Base-by-base conservation (phyloP, 2,113 vertebrate species). In the Serinus canaria region DNA sequence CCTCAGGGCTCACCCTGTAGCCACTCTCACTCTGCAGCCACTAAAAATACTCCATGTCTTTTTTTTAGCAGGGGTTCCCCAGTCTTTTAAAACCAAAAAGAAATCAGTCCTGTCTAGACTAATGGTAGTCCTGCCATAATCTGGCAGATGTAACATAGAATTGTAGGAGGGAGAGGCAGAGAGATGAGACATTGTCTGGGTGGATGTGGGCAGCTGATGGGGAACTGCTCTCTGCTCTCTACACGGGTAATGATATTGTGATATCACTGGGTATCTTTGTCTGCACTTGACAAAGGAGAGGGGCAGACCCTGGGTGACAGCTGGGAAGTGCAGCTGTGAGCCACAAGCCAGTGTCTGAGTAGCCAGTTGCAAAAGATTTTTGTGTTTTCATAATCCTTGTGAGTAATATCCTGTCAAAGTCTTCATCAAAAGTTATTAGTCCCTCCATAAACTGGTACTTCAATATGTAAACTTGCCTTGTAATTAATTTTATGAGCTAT, bases 401-500 rank as follows among this genome's bases (percentile, higher is more conserved):
- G 95, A 96, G 68, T 92, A 97, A 95, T 95, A 94, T 52, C 75
- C 86, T 95, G 93, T 91, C 94, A 95, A 95, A 95, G 87, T 75
- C 93, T 96, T 96, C 94, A 93, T 94, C 92, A 93, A 93, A 95
- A 93, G 76, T 96, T 96, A 96, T 95, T 95, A 96, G 94, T 95
- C 80, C 76, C 80, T 92, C 74, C 77, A 95, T 97, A 96, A 96
- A 96, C 87, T 92, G 88, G 73, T 95, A 89, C 95, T 96, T 96
- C 90, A 96, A 52, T 96, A 96, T 96, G 95, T 95, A 97, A 97
- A 96, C 83, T 95, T 94, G 93, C 89, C 89, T 96, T 90, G 76
- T 96, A 97, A 96, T 97, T 96, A 97, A 97, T 96, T 97, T 96
- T 96, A 96, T 67, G 94, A 95, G 94, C 93, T 95, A 81, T 90